phyloP scores from a whole-genome alignment of 2,797 vertebrate species.

The Pampus argenteus region DNA sequence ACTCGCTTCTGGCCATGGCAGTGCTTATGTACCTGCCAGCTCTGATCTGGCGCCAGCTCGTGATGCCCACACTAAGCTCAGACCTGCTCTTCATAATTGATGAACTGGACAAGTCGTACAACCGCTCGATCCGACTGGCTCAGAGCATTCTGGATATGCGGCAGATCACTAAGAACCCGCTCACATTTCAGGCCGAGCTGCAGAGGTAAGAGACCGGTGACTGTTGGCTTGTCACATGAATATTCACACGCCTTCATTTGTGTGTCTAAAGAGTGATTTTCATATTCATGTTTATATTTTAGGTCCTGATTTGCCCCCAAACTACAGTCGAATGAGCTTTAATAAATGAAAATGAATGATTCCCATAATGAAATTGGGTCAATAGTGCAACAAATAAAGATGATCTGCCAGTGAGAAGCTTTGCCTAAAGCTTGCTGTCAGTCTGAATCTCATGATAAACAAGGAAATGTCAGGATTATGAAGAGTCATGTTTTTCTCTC shows the following conservation, averaged over 20 bases:
- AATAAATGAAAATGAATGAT: conserved; percentile 22
- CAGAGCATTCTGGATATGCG: conserved; percentile 92
- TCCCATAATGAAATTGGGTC: not conserved
- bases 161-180: conserved; percentile 85
- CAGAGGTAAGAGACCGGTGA: conserved; percentile 84
- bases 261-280: not conserved
- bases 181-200: conserved; percentile 92
- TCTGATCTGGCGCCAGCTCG: conserved; percentile 92
- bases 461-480: not conserved
- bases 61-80: conserved; percentile 86
- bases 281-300: conserved; percentile 1
- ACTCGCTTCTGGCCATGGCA: conserved; percentile 92
- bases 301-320: not conserved
- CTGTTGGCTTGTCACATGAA: conserved; percentile 2
- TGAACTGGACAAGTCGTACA: conserved; percentile 97
- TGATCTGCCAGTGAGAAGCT: not conserved
- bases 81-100: conserved; percentile 96
- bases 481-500: conserved; percentile 5
- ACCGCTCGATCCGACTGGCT: conserved; percentile 94
- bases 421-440: conserved; percentile 1
- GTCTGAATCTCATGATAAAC: conserved; percentile 10
- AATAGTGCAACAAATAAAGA: conserved; percentile 14
- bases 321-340: not conserved
- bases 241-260: not conserved
- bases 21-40: conserved; percentile 94